Conservation (phyloP, 2,113 vertebrate genomes). For the Toxostoma redivivum region DNA sequence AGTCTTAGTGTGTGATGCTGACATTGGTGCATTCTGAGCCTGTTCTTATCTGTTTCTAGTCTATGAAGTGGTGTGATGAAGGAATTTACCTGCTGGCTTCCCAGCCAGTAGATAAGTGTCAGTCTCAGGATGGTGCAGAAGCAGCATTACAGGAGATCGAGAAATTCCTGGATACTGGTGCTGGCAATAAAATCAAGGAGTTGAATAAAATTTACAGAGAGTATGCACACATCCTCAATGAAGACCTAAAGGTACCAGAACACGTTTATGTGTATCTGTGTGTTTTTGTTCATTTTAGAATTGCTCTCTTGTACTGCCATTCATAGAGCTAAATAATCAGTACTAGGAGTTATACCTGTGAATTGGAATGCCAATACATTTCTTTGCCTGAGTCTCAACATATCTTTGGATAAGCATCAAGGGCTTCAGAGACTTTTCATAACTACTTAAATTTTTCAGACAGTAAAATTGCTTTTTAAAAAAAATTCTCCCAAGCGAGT, state of each 20-base stretch:
- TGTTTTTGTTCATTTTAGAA: neutral
- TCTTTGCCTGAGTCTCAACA: neutral
- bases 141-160: constrained; percentile 92
- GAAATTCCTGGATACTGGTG: constrained; percentile 84
- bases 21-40: neutral
- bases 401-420: neutral
- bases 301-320: neutral
- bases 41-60: constrained; percentile 67
- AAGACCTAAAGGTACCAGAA: constrained; percentile 82
- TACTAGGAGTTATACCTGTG: neutral
- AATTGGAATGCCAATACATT: neutral
- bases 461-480: neutral
- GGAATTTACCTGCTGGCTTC: constrained; percentile 95
- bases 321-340: neutral
- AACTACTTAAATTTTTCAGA: neutral
- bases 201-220: constrained; percentile 77
- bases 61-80: constrained; percentile 91
- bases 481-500: neutral
- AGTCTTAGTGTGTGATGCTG: neutral
- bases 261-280: neutral
- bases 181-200: constrained; percentile 82
- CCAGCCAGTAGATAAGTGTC: constrained; percentile 94
- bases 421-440: neutral
- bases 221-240: constrained; percentile 84
- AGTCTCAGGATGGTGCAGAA: constrained; percentile 95